Percentiles rank a stretch among this genome's conserved stretches.
phyloP scores from a whole-genome alignment of 1,140 invertebrate genomes.

The Trichonephila inaurata region DNA sequence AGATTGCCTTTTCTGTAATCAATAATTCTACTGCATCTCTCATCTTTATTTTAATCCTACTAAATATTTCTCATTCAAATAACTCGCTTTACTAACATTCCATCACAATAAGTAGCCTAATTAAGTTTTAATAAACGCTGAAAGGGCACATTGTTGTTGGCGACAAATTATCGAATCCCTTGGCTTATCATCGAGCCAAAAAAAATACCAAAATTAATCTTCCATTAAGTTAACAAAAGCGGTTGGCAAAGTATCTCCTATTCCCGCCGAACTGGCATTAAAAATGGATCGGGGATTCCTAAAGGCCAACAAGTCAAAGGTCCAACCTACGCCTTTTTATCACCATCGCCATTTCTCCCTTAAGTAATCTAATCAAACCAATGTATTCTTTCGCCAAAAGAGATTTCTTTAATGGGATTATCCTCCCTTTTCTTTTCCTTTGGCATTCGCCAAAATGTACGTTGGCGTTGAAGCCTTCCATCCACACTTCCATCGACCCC shows the following conservation, averaged over 20 bases:
- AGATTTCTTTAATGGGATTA: not conserved
- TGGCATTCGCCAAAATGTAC: not conserved
- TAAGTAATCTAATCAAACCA: not conserved
- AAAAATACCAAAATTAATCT: not conserved
- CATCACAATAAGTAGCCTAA: no score
- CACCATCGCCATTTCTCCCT: not conserved
- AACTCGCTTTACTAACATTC: no score
- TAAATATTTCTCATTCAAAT: no score
- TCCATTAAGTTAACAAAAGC: no score
- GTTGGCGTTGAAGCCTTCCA: not conserved
- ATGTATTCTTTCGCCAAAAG: not conserved
- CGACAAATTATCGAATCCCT: not conserved
- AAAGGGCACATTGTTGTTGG: not conserved
- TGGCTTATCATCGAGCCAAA: not conserved
- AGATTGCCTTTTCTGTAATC: no score
- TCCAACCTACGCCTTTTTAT: constrained; percentile 10
- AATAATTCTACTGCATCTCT: no score
- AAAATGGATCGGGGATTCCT: not conserved
- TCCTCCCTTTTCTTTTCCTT: not conserved
- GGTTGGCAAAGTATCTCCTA: no score
- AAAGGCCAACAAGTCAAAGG: constrained; percentile 12
- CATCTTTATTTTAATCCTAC: no score
- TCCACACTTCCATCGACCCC: not conserved
- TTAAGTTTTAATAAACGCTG: no score
- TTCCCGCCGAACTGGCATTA: no score